Evolutionary conservation across 2,113 vertebrate genomes (phyloP), one percentile per base, ranked within the genome.

Genomic region (Turdus rufiventris): DNA sequence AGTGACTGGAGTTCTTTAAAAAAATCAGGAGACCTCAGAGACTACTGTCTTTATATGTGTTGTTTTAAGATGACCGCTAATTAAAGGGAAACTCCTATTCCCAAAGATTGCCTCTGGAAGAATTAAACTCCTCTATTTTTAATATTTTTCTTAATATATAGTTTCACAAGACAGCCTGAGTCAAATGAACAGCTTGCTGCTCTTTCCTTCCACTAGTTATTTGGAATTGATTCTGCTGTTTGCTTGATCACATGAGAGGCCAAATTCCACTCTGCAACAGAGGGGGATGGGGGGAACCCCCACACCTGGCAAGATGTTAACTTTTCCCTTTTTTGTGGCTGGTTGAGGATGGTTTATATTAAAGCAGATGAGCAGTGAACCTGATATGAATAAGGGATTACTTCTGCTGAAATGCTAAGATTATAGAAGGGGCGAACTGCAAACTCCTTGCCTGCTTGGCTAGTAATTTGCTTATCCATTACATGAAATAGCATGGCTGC

Each of bases 121-220:
- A 89, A 72, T 68, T 79, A 19, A 65, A 31, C 29, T 60, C 14
- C 4, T 75, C 13, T 75, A 0, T 51, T 34, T 42, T 13, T 13
- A 65, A 10, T 48, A 3, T 12, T 31, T 23, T 18, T 5, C 19
- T 18, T 4, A 34, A 71, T 57, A 20, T 25, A 28, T 50, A 36
- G 11, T 88, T 94, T 85, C 60, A 91, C 38, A 62, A 58, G 75
- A 31, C 63, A 85, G 63, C 8, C 50, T 66, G 85, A 95, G 60
- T 85, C 71, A 94, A 83, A 74, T 67, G 75, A 96, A 80, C 92
- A 92, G 85, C 79, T 94, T 96, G 82, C 75, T 92, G 56, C 51
- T 83, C 13, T 85, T 90, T 92, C 71, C 63, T 94, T 79, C 60
- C 31, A 34, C 50, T 58, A 36, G 38, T 83, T 95, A 90, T 79